These are phyloP conservation scores for Orthonyx spaldingii DNA, from an alignment of 2,113 vertebrate species.

Conservation along the genomic window DNA sequence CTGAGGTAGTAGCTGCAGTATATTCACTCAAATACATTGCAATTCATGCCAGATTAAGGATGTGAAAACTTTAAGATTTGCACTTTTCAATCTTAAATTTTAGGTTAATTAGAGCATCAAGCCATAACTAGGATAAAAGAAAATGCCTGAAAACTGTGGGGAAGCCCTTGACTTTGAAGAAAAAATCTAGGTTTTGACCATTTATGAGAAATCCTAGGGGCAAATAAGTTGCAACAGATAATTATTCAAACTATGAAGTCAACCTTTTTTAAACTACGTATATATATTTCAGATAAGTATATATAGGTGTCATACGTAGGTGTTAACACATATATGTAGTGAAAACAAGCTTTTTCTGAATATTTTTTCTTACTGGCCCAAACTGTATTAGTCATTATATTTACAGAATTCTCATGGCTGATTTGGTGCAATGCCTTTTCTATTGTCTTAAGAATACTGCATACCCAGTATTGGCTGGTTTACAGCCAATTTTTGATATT, in stretches of 20 bases:
- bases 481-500: not conserved
- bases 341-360: not conserved
- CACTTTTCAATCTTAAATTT: not conserved
- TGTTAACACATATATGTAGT: not conserved
- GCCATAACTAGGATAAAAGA: not conserved
- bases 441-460: not conserved
- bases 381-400: not conserved
- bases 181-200: not conserved
- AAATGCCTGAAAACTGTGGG: not conserved
- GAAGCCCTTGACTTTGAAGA: not conserved
- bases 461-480: not conserved
- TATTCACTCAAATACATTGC: not conserved
- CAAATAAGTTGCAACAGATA: not conserved
- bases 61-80: not conserved
- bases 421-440: not conserved
- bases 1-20: not conserved
- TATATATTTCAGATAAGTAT: not conserved
- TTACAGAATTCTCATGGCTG: not conserved
- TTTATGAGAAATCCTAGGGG: not conserved
- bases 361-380: not conserved
- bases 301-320: not conserved
- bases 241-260: not conserved
- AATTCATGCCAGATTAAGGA: not conserved
- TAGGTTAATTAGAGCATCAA: not conserved
- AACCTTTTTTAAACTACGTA: not conserved